A percentile compares a stretch with the other conserved stretches of the same genome.
Conservation (phyloP, 2,113 vertebrate genomes). For the Turnix velox region DNA sequence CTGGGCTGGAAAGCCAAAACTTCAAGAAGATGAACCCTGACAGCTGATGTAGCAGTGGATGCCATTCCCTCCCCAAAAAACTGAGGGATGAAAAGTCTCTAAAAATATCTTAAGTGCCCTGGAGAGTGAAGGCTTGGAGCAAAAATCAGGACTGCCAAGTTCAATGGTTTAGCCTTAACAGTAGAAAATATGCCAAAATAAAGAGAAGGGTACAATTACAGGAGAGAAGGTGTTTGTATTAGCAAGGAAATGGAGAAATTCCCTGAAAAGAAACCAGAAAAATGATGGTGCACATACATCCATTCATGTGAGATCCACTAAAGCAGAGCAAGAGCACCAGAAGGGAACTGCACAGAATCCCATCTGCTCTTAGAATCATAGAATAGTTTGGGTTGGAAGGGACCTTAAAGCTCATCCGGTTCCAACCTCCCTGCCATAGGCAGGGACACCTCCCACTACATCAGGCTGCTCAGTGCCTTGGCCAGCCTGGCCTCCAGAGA, state of each 20-base stretch:
- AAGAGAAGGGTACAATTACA: not conserved
- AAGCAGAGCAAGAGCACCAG: fast-evolving
- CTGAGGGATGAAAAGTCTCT: not conserved
- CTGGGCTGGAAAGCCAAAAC: not conserved
- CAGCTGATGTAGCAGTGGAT: not conserved
- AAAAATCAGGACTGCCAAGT: not conserved
- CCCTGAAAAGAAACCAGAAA: not conserved
- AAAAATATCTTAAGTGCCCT: not conserved
- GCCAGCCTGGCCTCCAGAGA: too few relatives aligned
- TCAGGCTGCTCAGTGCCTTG: too few relatives aligned
- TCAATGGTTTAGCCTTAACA: not conserved
- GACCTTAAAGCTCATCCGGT: too few relatives aligned
- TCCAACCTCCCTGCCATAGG: too few relatives aligned
- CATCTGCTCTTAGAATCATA: not conserved
- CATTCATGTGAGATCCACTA: not conserved
- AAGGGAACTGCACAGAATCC: not conserved
- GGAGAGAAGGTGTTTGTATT: not conserved
- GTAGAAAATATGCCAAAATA: not conserved
- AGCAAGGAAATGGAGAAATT: not conserved
- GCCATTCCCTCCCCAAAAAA: not conserved
- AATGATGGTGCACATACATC: not conserved
- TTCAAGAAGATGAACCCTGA: not conserved
- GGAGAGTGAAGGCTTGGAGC: not conserved
- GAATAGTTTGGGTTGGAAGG: too few relatives aligned
- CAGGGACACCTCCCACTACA: too few relatives aligned